Evolutionary conservation across 2,888 invertebrate genomes (phyloP).

Genomic region (Xylophagus ater): DNA sequence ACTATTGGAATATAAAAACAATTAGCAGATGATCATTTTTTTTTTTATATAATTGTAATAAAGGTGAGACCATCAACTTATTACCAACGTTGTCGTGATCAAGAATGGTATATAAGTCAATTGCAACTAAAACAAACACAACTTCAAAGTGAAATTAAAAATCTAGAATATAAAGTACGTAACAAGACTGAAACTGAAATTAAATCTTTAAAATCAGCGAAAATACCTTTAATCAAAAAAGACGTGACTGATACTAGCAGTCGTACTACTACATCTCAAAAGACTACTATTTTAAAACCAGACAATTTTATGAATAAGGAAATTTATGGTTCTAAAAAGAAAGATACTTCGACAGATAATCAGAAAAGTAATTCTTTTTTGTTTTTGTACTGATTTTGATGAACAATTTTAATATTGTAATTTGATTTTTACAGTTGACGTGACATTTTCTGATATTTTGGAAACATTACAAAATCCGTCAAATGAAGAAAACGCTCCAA

Average conservation of each 20-base stretch:
- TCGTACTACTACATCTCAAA: too few species aligned
- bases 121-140: slow-evolving; percentile 70
- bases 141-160: slow-evolving; percentile 68
- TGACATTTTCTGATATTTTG: slow-evolving; percentile 19
- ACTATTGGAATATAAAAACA: background rate
- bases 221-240: too few species aligned
- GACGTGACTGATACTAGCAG: too few species aligned
- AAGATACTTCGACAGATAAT: background rate
- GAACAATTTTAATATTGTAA: too few species aligned
- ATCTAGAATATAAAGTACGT: too few species aligned
- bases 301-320: too few species aligned
- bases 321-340: too few species aligned
- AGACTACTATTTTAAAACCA: too few species aligned
- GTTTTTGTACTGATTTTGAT: background rate
- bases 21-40: too few species aligned
- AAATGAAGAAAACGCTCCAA: background rate
- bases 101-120: slow-evolving; percentile 85
- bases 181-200: too few species aligned
- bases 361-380: slow-evolving; percentile 6
- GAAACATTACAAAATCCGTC: slow-evolving; percentile 18
- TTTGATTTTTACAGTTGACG: slow-evolving; percentile 16
- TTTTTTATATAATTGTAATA: slow-evolving; percentile 45
- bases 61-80: slow-evolving; percentile 90
- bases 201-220: slow-evolving; percentile 52
- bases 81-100: slow-evolving; percentile 86